Evolutionary conservation across 2,113 vertebrate species (phyloP).

Genomic region (Platysternon megacephalum): DNA sequence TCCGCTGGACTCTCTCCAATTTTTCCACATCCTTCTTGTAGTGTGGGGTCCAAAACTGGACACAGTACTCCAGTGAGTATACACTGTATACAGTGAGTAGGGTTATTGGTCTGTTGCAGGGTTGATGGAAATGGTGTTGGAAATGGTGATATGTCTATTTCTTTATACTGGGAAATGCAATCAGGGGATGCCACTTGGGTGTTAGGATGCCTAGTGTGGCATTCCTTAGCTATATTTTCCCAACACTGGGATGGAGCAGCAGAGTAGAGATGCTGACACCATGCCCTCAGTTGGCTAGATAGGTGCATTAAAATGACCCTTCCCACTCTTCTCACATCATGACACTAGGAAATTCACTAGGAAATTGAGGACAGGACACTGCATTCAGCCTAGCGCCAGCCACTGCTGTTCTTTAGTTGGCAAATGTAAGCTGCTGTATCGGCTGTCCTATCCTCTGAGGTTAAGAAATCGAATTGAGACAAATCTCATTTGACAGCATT

Average conservation of each 20-base stretch:
- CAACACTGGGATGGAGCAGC: accelerated
- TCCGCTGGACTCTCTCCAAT: too few species aligned
- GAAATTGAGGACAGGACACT: background rate
- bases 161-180: background rate
- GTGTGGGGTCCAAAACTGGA: too few species aligned
- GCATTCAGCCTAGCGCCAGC: background rate
- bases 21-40: too few species aligned
- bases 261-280: background rate
- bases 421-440: background rate
- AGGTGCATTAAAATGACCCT: accelerated
- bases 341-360: background rate
- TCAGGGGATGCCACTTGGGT: background rate
- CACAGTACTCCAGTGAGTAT: too few species aligned
- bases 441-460: background rate
- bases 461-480: background rate
- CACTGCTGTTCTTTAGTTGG: background rate
- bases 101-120: background rate
- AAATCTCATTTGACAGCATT: background rate
- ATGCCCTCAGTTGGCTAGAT: background rate
- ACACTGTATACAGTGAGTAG: background rate
- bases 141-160: background rate
- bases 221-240: background rate
- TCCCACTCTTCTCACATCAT: background rate
- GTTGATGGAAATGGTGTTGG: background rate
- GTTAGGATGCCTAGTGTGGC: background rate